These are phyloP conservation scores for Cairina moschata DNA, from an alignment of 2,113 vertebrate species.

Conservation along the genomic window DNA sequence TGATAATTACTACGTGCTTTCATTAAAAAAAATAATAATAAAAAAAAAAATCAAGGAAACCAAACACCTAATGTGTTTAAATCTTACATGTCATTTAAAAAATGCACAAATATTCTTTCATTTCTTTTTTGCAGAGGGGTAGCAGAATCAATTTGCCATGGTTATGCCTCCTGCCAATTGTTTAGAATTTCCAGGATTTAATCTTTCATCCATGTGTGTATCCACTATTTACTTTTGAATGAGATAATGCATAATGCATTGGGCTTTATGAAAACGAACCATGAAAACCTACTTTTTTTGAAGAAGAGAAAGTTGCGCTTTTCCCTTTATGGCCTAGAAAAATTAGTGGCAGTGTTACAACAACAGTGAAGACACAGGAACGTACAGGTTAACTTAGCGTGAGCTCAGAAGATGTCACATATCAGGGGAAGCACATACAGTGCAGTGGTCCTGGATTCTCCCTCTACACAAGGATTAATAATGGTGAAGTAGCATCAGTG, in stretches of 20 bases:
- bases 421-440: not conserved
- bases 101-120: conserved; percentile 70
- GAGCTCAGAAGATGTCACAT: not conserved
- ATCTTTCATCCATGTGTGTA: conserved; percentile 78
- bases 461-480: not conserved
- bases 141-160: conserved; percentile 80
- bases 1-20: not conserved
- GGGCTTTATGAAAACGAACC: conserved; percentile 70
- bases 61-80: not conserved
- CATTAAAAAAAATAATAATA: not conserved
- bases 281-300: conserved; percentile 48
- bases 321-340: conserved; percentile 20
- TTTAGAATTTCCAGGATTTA: conserved; percentile 79
- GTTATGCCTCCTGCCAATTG: conserved; percentile 77
- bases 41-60: not conserved
- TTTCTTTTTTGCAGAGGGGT: conserved; percentile 73
- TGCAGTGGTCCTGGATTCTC: not conserved
- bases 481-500: not conserved
- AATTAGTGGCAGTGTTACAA: not conserved
- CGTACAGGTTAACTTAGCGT: not conserved
- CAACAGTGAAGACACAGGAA: not conserved
- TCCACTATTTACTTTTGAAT: conserved; percentile 77
- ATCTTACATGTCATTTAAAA: conserved; percentile 68
- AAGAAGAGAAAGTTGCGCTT: not conserved
- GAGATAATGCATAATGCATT: conserved; percentile 78